These are phyloP conservation scores for Propithecus perrieri DNA, from an alignment of 2,797 vertebrate species.

Conservation along the genomic window DNA sequence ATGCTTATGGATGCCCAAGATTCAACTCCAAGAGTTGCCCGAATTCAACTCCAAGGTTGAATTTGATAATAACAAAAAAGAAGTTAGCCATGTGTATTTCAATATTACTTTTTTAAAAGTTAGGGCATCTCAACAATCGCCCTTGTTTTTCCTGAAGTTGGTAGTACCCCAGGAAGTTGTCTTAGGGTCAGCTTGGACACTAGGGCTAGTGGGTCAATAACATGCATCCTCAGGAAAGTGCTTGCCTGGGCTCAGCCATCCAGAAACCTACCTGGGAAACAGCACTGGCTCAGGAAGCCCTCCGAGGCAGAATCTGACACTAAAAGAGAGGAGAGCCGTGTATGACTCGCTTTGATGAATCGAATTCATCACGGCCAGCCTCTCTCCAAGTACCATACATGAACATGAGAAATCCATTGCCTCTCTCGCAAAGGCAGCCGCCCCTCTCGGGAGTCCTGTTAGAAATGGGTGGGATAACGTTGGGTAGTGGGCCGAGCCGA, in stretches of 20 bases:
- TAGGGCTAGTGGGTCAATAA: too few relatives aligned
- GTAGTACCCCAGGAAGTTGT: neutral
- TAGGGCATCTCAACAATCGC: neutral
- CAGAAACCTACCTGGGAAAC: conserved; percentile 50
- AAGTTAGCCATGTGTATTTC: neutral
- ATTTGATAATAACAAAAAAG: neutral
- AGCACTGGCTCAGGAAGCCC: neutral
- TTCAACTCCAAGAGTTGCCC: neutral
- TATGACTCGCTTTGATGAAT: conserved; percentile 73
- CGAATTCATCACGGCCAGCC: conserved; percentile 74
- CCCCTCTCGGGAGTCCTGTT: conserved; percentile 48
- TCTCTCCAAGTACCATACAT: conserved; percentile 69
- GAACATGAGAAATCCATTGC: neutral
- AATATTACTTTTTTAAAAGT: neutral
- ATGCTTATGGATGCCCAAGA: neutral
- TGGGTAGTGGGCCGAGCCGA: conserved; percentile 80
- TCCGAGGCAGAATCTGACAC: conserved; percentile 62
- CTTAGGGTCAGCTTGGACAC: neutral
- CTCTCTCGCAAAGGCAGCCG: neutral
- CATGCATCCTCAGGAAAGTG: neutral
- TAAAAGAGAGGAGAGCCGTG: conserved; percentile 73
- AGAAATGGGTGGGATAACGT: neutral
- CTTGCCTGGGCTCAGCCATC: neutral
- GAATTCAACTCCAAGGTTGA: neutral
- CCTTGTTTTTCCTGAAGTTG: neutral